Evolutionary conservation across 2,797 vertebrate species (phyloP).

Genomic region (Eremophila alpestris): DNA sequence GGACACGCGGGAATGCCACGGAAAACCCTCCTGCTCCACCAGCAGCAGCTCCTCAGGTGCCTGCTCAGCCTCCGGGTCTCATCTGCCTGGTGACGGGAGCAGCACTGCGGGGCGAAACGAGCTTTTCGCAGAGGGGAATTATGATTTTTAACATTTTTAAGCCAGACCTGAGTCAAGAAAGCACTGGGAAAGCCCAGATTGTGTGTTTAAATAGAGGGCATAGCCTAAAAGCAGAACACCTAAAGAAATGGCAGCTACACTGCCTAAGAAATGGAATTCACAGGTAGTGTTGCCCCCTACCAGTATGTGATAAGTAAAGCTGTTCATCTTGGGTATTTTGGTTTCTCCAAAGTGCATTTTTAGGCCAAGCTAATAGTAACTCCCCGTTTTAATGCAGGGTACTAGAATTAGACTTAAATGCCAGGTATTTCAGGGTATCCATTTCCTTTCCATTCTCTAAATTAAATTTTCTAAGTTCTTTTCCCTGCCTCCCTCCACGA

Average conservation of each 20-base stretch:
- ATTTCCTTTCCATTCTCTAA: background rate
- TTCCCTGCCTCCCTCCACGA: background rate
- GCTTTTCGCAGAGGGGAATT: rapidly evolving
- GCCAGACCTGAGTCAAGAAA: background rate
- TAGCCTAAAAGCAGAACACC: background rate
- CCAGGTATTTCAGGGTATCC: background rate
- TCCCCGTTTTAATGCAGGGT: background rate
- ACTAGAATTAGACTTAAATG: background rate
- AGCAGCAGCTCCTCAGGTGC: background rate
- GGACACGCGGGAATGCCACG: background rate
- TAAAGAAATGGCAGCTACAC: rapidly evolving
- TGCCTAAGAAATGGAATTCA: background rate
- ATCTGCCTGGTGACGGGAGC: background rate
- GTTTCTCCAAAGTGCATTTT: background rate
- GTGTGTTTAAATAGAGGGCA: background rate
- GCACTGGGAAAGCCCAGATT: rapidly evolving
- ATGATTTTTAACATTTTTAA: too few species aligned
- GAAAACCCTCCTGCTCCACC: background rate
- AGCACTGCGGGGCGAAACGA: rapidly evolving
- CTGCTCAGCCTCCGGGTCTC: background rate
- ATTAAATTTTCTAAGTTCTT: background rate
- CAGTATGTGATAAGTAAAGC: background rate
- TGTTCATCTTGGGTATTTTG: background rate
- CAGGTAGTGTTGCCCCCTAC: rapidly evolving
- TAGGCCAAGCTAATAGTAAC: background rate